Conservation (phyloP, 2,797 vertebrate genomes). For the Sebastes aleutianus region DNA sequence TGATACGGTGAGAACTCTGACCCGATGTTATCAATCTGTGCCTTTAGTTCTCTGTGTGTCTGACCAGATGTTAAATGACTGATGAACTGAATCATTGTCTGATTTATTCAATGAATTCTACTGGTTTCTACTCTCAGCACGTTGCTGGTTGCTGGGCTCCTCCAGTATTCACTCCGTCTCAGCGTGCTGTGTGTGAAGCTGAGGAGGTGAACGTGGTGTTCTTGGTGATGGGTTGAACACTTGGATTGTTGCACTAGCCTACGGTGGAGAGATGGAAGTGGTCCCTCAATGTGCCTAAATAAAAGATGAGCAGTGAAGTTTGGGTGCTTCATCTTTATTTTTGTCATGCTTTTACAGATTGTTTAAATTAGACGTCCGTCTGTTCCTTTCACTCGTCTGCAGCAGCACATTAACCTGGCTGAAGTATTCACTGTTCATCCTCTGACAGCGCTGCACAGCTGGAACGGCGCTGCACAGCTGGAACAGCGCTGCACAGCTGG, state of each 20-base stretch:
- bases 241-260: constrained; percentile 65
- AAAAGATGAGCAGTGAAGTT: constrained; percentile 73
- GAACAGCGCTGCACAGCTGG: not conserved
- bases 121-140: constrained; percentile 79
- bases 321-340: not conserved
- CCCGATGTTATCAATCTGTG: constrained; percentile 56
- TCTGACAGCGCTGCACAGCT: too few relatives aligned
- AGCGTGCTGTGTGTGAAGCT: constrained; percentile 56
- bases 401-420: too few relatives aligned
- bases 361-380: too few relatives aligned
- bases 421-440: too few relatives aligned
- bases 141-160: constrained; percentile 64
- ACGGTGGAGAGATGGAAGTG: constrained; percentile 78
- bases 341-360: not conserved
- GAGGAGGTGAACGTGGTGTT: constrained; percentile 9
- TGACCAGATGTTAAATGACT: constrained; percentile 7
- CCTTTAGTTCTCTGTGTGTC: constrained; percentile 47
- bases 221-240: constrained; percentile 80
- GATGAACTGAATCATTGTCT: constrained; percentile 13
- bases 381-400: too few relatives aligned
- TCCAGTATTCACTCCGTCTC: constrained; percentile 68
- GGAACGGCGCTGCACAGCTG: too few relatives aligned
- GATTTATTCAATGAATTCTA: constrained; percentile 70
- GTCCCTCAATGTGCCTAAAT: constrained; percentile 89
- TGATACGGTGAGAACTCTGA: constrained; percentile 23